Conservation (phyloP, 2,888 invertebrate species). For the Lampropteryx suffumata region DNA sequence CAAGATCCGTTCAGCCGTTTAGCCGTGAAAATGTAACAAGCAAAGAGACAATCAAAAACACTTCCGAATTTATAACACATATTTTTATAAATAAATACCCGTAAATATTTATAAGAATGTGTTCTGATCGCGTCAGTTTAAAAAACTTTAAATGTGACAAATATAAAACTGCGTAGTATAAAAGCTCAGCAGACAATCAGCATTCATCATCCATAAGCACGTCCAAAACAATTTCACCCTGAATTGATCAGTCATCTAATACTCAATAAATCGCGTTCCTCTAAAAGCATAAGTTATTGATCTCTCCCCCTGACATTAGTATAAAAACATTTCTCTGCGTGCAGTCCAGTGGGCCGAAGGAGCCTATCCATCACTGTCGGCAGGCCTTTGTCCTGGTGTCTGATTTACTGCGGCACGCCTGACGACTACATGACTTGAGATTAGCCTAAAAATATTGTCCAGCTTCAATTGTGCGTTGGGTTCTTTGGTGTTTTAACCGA, state of each 20-base stretch:
- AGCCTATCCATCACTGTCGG: conserved; percentile 45
- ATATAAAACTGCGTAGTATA: too few species aligned
- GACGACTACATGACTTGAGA: conserved; percentile 24
- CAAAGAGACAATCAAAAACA: too few species aligned
- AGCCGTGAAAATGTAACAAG: too few species aligned
- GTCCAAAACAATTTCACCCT: conserved; percentile 8
- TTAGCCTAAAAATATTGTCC: conserved; percentile 21
- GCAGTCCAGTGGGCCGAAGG: conserved; percentile 28
- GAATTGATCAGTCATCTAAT: conserved; percentile 17
- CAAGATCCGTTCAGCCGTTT: too few species aligned
- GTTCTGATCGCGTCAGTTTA: too few species aligned
- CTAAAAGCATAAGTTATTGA: conserved; percentile 33
- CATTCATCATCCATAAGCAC: too few species aligned
- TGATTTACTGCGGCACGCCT: conserved; percentile 35
- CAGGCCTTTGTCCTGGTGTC: conserved; percentile 41
- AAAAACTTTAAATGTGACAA: too few species aligned
- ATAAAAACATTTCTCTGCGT: conserved; percentile 33
- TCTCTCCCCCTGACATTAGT: conserved; percentile 8
- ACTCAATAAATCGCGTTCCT: conserved; percentile 21
- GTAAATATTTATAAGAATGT: too few species aligned
- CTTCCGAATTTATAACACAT: too few species aligned
- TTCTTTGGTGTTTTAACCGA: too few species aligned
- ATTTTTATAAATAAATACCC: too few species aligned
- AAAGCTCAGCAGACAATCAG: too few species aligned
- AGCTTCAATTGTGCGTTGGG: conserved; percentile 1